A percentile compares a stretch with the other conserved stretches of the same genome.
phyloP scores from a whole-genome alignment of 2,113 vertebrate genomes.

The Elephas maximus region DNA sequence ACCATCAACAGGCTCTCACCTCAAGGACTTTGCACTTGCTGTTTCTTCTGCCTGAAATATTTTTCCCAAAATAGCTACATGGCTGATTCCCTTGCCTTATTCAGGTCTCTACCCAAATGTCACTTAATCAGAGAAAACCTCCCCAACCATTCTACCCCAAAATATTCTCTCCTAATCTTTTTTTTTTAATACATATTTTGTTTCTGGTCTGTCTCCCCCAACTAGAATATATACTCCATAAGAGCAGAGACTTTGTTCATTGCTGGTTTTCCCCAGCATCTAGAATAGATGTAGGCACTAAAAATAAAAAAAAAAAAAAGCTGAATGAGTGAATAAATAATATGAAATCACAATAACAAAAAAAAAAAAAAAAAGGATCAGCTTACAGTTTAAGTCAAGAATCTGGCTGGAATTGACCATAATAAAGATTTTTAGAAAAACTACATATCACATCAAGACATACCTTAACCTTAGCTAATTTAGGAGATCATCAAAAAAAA shows the following conservation, averaged over 20 bases:
- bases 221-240: not conserved
- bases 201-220: not conserved
- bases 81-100: not conserved
- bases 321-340: not conserved
- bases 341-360: not conserved
- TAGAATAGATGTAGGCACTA: not conserved
- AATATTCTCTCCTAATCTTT: not conserved
- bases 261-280: slow-evolving; percentile 10
- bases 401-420: not conserved
- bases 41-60: not conserved
- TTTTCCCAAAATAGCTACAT: not conserved
- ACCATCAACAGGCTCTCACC: not conserved
- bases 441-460: slow-evolving; percentile 3
- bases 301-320: not conserved
- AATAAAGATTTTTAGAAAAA: not conserved
- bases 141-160: not conserved
- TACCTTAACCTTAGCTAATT: not conserved
- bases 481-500: slow-evolving; percentile 50
- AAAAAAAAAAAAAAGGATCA: not conserved
- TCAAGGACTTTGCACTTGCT: not conserved
- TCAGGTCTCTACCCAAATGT: not conserved
- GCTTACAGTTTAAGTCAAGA: not conserved
- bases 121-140: not conserved
- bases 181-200: not conserved
- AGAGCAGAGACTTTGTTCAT: not conserved